phyloP scores from a whole-genome alignment of 2,888 invertebrate species.

The Acrobasis consociella region DNA sequence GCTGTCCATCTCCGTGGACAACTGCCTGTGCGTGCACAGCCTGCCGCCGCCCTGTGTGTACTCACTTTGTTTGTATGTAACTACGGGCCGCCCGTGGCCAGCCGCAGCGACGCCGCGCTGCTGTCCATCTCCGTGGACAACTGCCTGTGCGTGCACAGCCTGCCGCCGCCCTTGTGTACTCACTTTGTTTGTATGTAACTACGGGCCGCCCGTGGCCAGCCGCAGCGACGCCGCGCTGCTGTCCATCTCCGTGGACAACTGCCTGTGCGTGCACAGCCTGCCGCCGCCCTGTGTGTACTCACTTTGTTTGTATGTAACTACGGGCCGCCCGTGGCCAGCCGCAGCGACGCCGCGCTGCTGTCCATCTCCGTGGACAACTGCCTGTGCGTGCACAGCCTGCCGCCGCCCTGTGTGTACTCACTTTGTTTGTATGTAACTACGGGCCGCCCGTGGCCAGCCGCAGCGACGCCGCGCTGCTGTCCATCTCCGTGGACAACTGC shows the following conservation, averaged over 20 bases:
- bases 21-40: constrained; percentile 94
- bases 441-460: constrained; percentile 88
- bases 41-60: constrained; percentile 72
- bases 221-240: constrained; percentile 93
- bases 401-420: too few relatives aligned
- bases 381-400: constrained; percentile 92
- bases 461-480: constrained; percentile 93
- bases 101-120: constrained; percentile 92
- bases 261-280: constrained; percentile 93
- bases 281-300: too few relatives aligned
- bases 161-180: too few relatives aligned
- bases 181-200: too few relatives aligned
- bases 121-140: constrained; percentile 98
- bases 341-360: constrained; percentile 93
- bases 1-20: constrained; percentile 97
- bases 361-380: constrained; percentile 98
- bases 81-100: constrained; percentile 88
- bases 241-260: constrained; percentile 98
- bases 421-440: too few relatives aligned
- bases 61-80: too few relatives aligned
- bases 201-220: constrained; percentile 88
- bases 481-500: constrained; percentile 97
- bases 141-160: constrained; percentile 93
- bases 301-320: too few relatives aligned
- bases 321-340: constrained; percentile 87